Evolutionary conservation across 2,113 vertebrate genomes (phyloP).

Genomic region (Peromyscus maniculatus): DNA sequence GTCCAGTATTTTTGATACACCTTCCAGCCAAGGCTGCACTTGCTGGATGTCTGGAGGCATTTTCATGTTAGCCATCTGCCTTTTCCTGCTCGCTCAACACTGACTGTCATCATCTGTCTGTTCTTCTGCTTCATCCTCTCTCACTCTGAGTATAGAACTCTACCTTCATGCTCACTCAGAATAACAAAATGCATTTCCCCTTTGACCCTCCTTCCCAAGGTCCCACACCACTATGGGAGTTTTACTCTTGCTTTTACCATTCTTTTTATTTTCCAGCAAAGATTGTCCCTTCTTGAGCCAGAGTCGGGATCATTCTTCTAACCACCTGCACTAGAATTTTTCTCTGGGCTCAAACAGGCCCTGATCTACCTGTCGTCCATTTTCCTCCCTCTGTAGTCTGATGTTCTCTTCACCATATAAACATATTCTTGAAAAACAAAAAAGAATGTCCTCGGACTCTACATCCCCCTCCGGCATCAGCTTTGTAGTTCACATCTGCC

Average conservation of each 20-base stretch:
- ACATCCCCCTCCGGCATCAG: not conserved
- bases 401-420: not conserved
- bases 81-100: not conserved
- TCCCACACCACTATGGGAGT: not conserved
- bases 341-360: not conserved
- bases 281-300: not conserved
- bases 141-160: not conserved
- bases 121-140: not conserved
- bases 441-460: not conserved
- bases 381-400: not conserved
- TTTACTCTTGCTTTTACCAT: not conserved
- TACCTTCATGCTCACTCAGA: not conserved
- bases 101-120: accelerated
- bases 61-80: too few relatives aligned
- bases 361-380: not conserved
- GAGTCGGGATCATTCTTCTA: not conserved
- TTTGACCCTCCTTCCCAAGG: not conserved
- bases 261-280: not conserved
- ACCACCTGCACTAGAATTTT: not conserved
- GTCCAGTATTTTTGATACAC: not conserved
- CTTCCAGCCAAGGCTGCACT: not conserved
- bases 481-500: not conserved
- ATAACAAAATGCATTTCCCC: not conserved
- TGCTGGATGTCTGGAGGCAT: not conserved
- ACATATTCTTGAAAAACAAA: not conserved